Percentiles rank a stretch among this genome's conserved stretches.
These are phyloP conservation scores for Monarcha castaneiventris DNA, from an alignment of 2,113 vertebrate species.

Conservation along the genomic window DNA sequence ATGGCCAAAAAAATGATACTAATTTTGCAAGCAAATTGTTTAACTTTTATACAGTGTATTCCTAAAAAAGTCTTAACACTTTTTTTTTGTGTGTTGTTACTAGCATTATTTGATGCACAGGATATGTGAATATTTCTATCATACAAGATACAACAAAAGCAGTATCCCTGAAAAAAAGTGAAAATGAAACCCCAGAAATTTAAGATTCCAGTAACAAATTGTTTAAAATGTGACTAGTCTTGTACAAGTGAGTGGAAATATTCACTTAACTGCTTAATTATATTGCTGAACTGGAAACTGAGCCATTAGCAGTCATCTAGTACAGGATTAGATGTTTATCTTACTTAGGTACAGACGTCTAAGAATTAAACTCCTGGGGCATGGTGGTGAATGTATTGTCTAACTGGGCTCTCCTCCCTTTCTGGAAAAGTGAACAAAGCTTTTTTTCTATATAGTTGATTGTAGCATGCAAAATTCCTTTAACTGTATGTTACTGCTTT, in stretches of 20 bases:
- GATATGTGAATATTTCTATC: not conserved
- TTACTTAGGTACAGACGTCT: not conserved
- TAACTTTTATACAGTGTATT: not conserved
- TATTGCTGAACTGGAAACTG: not conserved
- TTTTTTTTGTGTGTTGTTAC: not conserved
- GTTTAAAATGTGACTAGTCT: not conserved
- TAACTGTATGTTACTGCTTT: not conserved
- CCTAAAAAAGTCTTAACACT: not conserved
- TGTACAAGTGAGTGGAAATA: not conserved
- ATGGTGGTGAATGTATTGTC: not conserved
- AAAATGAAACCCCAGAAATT: not conserved
- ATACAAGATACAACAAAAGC: not conserved
- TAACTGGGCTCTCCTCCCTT: not conserved
- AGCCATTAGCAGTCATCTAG: not conserved
- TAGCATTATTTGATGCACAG: not conserved
- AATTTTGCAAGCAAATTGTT: not conserved
- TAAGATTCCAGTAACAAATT: not conserved
- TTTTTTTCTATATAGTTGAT: not conserved
- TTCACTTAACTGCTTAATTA: not conserved
- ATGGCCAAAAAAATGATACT: not conserved
- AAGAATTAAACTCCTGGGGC: not conserved
- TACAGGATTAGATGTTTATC: not conserved
- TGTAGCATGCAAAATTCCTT: not conserved
- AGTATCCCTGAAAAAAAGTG: not conserved
- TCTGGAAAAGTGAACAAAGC: not conserved